Base-by-base conservation (phyloP, 53 echinoderm and acorn worm species). In the Zoroaster sp. region DNA sequence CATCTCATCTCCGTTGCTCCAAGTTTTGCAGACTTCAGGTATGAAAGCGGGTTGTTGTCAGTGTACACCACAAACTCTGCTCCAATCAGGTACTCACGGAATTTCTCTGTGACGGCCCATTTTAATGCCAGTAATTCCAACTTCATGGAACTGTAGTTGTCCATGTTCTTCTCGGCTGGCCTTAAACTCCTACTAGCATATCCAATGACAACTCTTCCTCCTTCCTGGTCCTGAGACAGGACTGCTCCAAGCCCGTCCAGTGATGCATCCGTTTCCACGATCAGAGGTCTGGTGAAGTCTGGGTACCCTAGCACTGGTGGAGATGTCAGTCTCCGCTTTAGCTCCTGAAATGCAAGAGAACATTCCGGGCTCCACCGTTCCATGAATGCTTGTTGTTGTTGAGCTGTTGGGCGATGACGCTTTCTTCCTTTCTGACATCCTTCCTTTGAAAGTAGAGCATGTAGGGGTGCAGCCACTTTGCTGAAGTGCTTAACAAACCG, bases 221-320 rank as follows among this genome's bases (percentile, higher is more conserved):
- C 78, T 18, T 88, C 38, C 18, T 63, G 78, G 31, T 77, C 40
- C 32, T 89, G 79, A 17, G 75, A 89, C 21, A 77, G 79, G 14
- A 78, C 79, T 45, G 79, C 79, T 20, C 79, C 89, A 1, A 87
- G 75, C 4, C 75, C 88, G 1, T 52, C 72, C 10, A 83, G 42
- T 20, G 40, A 33, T 36, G 69, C 36, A 70, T 86, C 87, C 3
- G 87, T 86, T 23, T 86, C 87, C 7, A 45, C 12, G 20, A 86
- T 86, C 18, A 73, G 44, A 18, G 87, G 90, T 25, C 37, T 36
- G 2, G 5, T 47, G 49, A 94, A 92, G 59, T 92, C 87, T 47
- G 94, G 91, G 67, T 77, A 91, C 4, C 94, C 89, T 18, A 94
- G 52, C 35, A 92, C 43, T 9, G 89, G 94, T 40, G 94, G 40